A percentile compares a stretch with the other conserved stretches of the same genome.
phyloP scores from a whole-genome alignment of 2,113 vertebrate genomes.

The Cricetomys ansorgei region DNA sequence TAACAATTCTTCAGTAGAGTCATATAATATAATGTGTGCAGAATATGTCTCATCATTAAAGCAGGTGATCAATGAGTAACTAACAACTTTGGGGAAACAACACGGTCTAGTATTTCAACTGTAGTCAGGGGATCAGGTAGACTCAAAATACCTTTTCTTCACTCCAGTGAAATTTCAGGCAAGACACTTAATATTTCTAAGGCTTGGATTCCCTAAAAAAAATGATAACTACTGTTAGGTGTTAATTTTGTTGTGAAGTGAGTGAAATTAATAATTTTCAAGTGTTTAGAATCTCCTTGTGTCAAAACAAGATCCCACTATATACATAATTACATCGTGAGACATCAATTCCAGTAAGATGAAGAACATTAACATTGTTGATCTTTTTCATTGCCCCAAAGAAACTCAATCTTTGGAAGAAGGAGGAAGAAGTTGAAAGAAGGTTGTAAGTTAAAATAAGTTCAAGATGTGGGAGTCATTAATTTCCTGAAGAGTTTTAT shows the following conservation, averaged over 20 bases:
- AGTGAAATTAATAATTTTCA: constrained; percentile 19
- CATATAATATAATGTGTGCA: not conserved
- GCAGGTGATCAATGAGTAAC: not conserved
- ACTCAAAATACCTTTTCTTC: not conserved
- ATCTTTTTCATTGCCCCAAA: not conserved
- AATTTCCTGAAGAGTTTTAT: not conserved
- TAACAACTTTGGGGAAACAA: not conserved
- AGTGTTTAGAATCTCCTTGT: not conserved
- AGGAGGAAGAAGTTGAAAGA: not conserved
- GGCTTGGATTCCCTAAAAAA: not conserved
- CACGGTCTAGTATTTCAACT: not conserved
- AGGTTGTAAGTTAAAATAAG: not conserved
- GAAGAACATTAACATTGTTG: not conserved
- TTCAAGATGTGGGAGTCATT: not conserved
- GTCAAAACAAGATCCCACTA: not conserved
- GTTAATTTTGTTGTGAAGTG: not conserved
- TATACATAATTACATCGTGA: not conserved
- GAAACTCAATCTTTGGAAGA: not conserved
- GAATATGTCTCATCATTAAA: not conserved
- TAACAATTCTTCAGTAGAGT: not conserved
- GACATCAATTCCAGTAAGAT: not conserved
- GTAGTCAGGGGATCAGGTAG: not conserved
- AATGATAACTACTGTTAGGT: not conserved
- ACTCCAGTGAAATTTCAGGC: not conserved
- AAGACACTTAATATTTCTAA: not conserved